Conservation (phyloP, 2,888 invertebrate species). For the Cremastinae sp. region DNA sequence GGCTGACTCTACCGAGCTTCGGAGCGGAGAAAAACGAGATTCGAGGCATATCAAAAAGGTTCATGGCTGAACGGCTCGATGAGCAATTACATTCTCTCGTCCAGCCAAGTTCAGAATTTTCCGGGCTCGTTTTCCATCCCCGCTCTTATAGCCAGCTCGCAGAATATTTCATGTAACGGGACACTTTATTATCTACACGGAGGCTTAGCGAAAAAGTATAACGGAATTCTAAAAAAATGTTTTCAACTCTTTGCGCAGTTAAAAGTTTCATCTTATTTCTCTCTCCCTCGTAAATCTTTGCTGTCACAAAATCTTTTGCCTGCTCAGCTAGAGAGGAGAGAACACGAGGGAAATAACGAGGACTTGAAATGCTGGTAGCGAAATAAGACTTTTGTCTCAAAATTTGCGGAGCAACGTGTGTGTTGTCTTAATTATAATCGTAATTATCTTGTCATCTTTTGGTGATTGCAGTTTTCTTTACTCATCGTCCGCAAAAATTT, state of each 20-base stretch:
- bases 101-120: slow-evolving; percentile 49
- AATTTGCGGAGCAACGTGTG: slow-evolving; percentile 2
- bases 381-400: slow-evolving; percentile 28
- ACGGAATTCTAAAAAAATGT: slow-evolving; percentile 3
- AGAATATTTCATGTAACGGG: slow-evolving; percentile 10
- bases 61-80: slow-evolving; percentile 73
- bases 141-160: slow-evolving; percentile 30
- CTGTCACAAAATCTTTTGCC: slow-evolving; percentile 40
- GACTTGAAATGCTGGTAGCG: slow-evolving; percentile 27
- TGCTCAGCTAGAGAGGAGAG: slow-evolving; percentile 46
- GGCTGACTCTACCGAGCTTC: slow-evolving; percentile 4
- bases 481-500: background rate
- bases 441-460: no score
- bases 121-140: slow-evolving; percentile 43
- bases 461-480: no score
- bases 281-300: background rate
- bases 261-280: slow-evolving; percentile 8
- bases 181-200: slow-evolving; percentile 5
- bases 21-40: slow-evolving; percentile 47
- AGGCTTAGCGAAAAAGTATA: background rate
- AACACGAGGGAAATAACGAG: slow-evolving; percentile 14
- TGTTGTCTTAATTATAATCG: background rate
- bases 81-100: slow-evolving; percentile 72
- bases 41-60: slow-evolving; percentile 74
- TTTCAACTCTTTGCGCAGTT: slow-evolving; percentile 2